A percentile compares a stretch with the other conserved stretches of the same genome.
These are phyloP conservation scores for Parochlus steinenii DNA, from an alignment of 2,888 invertebrate genomes.

Conservation along the genomic window DNA sequence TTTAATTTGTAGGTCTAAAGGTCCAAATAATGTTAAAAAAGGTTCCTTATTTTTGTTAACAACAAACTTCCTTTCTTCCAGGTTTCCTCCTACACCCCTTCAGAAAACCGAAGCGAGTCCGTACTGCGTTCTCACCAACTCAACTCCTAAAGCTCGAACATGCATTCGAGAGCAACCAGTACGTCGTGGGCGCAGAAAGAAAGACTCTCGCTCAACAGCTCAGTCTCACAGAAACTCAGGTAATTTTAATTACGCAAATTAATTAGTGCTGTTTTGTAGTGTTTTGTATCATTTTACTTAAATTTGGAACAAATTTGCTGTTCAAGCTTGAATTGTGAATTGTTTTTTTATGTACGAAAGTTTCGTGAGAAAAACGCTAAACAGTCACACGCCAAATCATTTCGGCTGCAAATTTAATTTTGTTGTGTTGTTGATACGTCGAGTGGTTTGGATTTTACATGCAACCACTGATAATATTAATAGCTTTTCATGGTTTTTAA, in stretches of 20 bases:
- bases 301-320: conserved; percentile 7
- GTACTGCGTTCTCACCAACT: conserved; percentile 91
- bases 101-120: conserved; percentile 86
- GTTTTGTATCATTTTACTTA: background rate
- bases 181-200: conserved; percentile 88
- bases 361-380: too few species aligned
- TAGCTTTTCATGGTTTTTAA: too few species aligned
- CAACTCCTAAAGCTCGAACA: conserved; percentile 84
- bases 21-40: too few species aligned
- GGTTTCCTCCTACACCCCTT: conserved; percentile 74
- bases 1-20: too few species aligned
- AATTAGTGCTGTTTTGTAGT: background rate
- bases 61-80: too few species aligned
- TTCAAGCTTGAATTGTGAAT: background rate
- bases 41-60: too few species aligned
- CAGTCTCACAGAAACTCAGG: conserved; percentile 86
- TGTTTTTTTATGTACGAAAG: background rate
- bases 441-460: too few species aligned
- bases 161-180: conserved; percentile 93
- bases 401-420: too few species aligned
- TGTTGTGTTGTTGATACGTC: too few species aligned
- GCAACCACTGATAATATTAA: too few species aligned
- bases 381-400: too few species aligned
- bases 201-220: conserved; percentile 83
- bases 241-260: conserved; percentile 26